A percentile compares a stretch with the other conserved stretches of the same genome.
Conservation (phyloP, 2,113 vertebrate species). For the Dasyurus viverrinus region DNA sequence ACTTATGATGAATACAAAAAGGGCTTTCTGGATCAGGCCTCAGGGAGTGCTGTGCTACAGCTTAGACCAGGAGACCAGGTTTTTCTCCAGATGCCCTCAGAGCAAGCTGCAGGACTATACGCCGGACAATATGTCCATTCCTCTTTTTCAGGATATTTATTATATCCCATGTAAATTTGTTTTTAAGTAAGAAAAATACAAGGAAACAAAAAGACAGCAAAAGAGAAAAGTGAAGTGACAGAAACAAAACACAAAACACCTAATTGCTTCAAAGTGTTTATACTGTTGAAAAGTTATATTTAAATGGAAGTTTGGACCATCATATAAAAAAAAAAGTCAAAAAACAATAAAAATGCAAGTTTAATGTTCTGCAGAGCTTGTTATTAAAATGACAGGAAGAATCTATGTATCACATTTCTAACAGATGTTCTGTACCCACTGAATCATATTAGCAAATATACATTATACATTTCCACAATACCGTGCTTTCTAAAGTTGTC, state of each 20-base stretch:
- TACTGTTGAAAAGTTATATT: conserved; percentile 81
- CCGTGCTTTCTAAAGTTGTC: conserved; percentile 80
- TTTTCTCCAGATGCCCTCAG: conserved; percentile 95
- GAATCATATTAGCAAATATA: conserved; percentile 78
- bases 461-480: conserved; percentile 79
- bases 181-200: background rate
- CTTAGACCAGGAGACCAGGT: conserved; percentile 92
- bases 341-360: conserved; percentile 57
- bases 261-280: conserved; percentile 79
- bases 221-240: conserved; percentile 59
- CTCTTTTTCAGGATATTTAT: conserved; percentile 97
- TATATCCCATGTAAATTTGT: conserved; percentile 93
- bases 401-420: conserved; percentile 76
- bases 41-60: conserved; percentile 94
- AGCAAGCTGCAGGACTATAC: conserved; percentile 97
- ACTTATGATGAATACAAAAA: conserved; percentile 98
- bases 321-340: conserved; percentile 77
- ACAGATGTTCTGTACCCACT: conserved; percentile 74
- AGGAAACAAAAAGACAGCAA: conserved; percentile 41
- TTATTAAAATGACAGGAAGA: conserved; percentile 72
- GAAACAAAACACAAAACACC: conserved; percentile 60
- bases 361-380: conserved; percentile 80
- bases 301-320: conserved; percentile 81
- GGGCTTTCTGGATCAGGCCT: conserved; percentile 97
- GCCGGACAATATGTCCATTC: conserved; percentile 97